phyloP scores from a whole-genome alignment of 2,797 vertebrate species.

The Lutjanus campechanus region DNA sequence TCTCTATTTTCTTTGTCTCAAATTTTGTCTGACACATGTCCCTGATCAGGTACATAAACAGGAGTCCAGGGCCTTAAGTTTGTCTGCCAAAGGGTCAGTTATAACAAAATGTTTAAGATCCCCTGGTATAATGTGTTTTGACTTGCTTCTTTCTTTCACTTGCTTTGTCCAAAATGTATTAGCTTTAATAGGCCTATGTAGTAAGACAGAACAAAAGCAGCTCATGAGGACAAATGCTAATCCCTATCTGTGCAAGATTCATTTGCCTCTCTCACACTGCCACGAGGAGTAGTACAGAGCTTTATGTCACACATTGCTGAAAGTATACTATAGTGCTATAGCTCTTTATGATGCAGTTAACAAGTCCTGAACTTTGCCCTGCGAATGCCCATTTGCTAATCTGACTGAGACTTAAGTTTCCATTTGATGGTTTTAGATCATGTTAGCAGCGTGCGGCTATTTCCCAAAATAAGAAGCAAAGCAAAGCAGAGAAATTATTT shows the following conservation, averaged over 20 bases:
- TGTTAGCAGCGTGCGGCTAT: not conserved
- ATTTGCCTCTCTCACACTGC: conserved; percentile 16
- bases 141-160: not conserved
- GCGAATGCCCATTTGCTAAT: not conserved
- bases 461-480: conserved; percentile 1
- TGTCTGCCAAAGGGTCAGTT: not conserved
- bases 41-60: not conserved
- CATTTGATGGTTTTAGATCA: conserved; percentile 12
- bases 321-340: conserved; percentile 2
- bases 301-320: conserved; percentile 31
- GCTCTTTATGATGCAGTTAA: conserved; percentile 28
- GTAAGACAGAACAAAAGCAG: conserved; percentile 5
- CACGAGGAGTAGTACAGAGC: not conserved
- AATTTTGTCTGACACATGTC: not conserved
- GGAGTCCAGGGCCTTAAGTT: not conserved
- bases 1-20: conserved; percentile 5
- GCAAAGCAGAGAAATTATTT: not conserved
- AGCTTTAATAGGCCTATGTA: not conserved
- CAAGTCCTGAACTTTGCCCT: conserved; percentile 18
- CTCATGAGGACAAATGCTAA: conserved; percentile 9
- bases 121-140: not conserved
- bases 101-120: not conserved
- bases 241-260: too few relatives aligned
- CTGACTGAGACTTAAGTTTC: not conserved
- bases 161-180: not conserved